Evolutionary conservation across 2,888 invertebrate species (phyloP).

Genomic region (Ypsolopha scabrella): DNA sequence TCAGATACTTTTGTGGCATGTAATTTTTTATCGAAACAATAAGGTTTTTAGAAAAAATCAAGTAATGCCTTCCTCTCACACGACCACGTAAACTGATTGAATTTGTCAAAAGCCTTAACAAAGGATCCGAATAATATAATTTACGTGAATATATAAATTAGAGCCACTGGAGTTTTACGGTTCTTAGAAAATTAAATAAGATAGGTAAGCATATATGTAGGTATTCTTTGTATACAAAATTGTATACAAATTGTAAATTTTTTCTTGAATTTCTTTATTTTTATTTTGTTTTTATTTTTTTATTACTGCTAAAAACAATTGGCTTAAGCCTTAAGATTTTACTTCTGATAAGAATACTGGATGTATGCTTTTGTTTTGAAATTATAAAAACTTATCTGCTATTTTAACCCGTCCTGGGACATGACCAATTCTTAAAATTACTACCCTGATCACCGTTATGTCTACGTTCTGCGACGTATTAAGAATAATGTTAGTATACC

Average conservation of each 20-base stretch:
- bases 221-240: no score
- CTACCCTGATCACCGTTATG: conserved; percentile 15
- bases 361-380: no score
- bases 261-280: no score
- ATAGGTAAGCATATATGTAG: no score
- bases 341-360: no score
- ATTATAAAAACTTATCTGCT: no score
- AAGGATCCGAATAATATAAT: conserved; percentile 32
- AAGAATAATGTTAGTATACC: conserved; percentile 63
- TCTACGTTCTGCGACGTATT: conserved; percentile 38
- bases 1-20: conserved; percentile 61
- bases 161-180: background rate
- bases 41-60: conserved; percentile 37
- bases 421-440: background rate
- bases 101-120: conserved; percentile 46
- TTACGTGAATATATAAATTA: conserved; percentile 42
- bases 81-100: conserved; percentile 30
- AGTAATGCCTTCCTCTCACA: conserved; percentile 38
- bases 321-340: no score
- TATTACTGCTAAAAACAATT: no score
- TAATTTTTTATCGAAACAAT: conserved; percentile 71
- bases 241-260: no score
- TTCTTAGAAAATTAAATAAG: no score
- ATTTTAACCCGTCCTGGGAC: no score
- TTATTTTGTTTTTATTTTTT: no score